A percentile compares a stretch with the other conserved stretches of the same genome.
phyloP scores from a whole-genome alignment of 2,888 invertebrate species.

The Candidula unifasciata region DNA sequence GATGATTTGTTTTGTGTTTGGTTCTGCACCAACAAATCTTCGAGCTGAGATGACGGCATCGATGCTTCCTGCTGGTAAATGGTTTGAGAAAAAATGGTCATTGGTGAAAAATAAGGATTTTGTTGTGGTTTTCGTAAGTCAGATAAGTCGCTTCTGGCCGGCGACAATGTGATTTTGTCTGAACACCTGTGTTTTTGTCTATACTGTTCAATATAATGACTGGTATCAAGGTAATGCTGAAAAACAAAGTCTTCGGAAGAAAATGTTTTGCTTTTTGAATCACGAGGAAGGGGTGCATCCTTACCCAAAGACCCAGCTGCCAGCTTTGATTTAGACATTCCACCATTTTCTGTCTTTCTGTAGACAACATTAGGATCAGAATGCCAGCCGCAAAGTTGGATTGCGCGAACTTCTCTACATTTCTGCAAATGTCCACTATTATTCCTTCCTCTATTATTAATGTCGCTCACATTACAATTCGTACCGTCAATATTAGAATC shows the following conservation, averaged over 20 bases:
- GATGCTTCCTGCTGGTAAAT: conserved; percentile 22
- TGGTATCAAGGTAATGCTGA: conserved; percentile 56
- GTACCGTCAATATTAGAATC: neutral
- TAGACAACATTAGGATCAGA: conserved; percentile 60
- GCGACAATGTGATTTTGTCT: conserved; percentile 39
- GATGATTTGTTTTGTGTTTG: neutral
- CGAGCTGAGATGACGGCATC: conserved; percentile 34
- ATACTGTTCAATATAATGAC: conserved; percentile 60
- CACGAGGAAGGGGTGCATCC: conserved; percentile 22
- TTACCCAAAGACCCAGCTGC: conserved; percentile 13
- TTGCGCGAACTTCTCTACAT: conserved; percentile 44
- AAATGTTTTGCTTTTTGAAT: neutral
- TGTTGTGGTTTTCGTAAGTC: conserved; percentile 43
- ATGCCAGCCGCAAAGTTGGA: conserved; percentile 65
- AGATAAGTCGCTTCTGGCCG: conserved; percentile 47
- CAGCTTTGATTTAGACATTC: conserved; percentile 43
- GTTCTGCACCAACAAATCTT: neutral
- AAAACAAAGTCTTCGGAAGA: conserved; percentile 49
- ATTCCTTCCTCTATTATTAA: neutral
- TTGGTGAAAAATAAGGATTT: conserved; percentile 46
- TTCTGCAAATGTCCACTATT: conserved; percentile 26
- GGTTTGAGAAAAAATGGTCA: conserved; percentile 45
- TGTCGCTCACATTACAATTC: neutral
- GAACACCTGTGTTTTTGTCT: conserved; percentile 54
- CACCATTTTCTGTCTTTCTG: conserved; percentile 60